A percentile compares a stretch with the other conserved stretches of the same genome.
phyloP scores from a whole-genome alignment of 37 sponge, comb jelly and placozoan genomes.

The Axinella damicornis region DNA sequence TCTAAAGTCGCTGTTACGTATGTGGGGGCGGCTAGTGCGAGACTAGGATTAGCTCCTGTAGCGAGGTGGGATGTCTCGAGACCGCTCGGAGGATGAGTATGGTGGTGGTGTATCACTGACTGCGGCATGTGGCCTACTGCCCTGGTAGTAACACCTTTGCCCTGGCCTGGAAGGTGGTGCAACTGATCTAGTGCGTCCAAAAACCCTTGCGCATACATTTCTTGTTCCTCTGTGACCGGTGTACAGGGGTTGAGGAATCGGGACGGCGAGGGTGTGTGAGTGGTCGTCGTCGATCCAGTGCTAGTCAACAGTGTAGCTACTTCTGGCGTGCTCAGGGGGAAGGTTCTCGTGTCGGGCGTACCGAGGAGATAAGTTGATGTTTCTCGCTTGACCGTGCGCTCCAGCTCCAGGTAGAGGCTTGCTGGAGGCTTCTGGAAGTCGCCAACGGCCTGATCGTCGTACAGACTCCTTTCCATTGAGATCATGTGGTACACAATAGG shows the following conservation, averaged over 20 bases:
- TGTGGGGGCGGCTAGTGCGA: constrained; percentile 68
- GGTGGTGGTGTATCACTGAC: constrained; percentile 14
- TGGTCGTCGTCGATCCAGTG: constrained; percentile 22
- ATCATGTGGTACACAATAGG: constrained; percentile 34
- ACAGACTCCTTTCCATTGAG: constrained; percentile 65
- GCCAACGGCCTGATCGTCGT: constrained; percentile 50
- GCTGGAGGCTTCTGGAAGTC: constrained; percentile 33
- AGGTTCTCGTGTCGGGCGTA: constrained; percentile 1
- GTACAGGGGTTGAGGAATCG: constrained; percentile 6
- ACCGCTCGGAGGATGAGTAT: not conserved
- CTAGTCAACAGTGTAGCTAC: constrained; percentile 38
- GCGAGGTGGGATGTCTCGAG: constrained; percentile 7
- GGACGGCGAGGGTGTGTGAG: constrained; percentile 39
- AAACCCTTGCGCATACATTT: constrained; percentile 85
- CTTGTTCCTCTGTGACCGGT: constrained; percentile 78
- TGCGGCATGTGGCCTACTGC: constrained; percentile 4
- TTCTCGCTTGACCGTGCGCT: constrained; percentile 12
- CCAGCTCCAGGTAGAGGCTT: constrained; percentile 22
- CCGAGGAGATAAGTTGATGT: not conserved
- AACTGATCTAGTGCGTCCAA: constrained; percentile 65
- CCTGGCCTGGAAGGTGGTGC: constrained; percentile 11
- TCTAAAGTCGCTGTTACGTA: constrained; percentile 78
- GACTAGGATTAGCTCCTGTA: constrained; percentile 33
- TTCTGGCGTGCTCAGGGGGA: constrained; percentile 59
- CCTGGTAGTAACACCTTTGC: not conserved